These are phyloP conservation scores for Eunapius fragilis DNA, from an alignment of 37 sponge, comb jelly and placozoan species.

Conservation along the genomic window DNA sequence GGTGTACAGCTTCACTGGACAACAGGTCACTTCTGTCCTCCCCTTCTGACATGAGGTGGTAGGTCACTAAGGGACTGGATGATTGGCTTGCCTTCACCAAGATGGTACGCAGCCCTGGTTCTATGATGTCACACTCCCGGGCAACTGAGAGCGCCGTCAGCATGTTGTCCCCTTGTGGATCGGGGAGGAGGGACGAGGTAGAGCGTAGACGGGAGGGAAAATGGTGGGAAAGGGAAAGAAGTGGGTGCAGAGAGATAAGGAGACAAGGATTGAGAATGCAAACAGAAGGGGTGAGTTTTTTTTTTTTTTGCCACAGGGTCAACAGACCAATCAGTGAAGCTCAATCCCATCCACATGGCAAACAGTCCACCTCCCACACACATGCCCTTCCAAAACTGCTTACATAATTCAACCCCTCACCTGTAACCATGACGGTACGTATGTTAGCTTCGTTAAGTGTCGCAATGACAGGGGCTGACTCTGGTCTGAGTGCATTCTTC, in stretches of 20 bases:
- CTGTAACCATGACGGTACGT: conserved; percentile 90
- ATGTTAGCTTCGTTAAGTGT: conserved; percentile 57
- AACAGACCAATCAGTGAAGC: not conserved
- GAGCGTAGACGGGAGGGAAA: not conserved
- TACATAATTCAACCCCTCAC: not conserved
- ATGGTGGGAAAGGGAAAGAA: not conserved
- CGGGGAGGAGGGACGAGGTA: not conserved
- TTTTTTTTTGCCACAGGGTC: too few relatives aligned
- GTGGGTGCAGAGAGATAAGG: too few relatives aligned
- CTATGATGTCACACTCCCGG: conserved; percentile 81
- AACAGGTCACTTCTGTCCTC: too few relatives aligned
- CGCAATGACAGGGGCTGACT: conserved; percentile 75
- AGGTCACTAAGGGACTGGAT: too few relatives aligned
- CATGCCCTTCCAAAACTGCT: not conserved
- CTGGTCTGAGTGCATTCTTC: conserved; percentile 84
- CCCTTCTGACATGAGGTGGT: too few relatives aligned
- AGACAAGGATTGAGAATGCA: too few relatives aligned
- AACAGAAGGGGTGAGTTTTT: too few relatives aligned
- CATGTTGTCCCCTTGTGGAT: conserved; percentile 94
- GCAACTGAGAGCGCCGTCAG: conserved; percentile 89
- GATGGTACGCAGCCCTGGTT: conserved; percentile 8
- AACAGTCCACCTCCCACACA: too few relatives aligned
- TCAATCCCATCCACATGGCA: not conserved
- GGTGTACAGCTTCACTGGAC: too few relatives aligned
- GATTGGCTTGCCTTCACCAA: conserved; percentile 28